Percentiles rank a stretch among this genome's conserved stretches.
phyloP scores from a whole-genome alignment of 2,113 vertebrate species.

The Girardinichthys multiradiatus region DNA sequence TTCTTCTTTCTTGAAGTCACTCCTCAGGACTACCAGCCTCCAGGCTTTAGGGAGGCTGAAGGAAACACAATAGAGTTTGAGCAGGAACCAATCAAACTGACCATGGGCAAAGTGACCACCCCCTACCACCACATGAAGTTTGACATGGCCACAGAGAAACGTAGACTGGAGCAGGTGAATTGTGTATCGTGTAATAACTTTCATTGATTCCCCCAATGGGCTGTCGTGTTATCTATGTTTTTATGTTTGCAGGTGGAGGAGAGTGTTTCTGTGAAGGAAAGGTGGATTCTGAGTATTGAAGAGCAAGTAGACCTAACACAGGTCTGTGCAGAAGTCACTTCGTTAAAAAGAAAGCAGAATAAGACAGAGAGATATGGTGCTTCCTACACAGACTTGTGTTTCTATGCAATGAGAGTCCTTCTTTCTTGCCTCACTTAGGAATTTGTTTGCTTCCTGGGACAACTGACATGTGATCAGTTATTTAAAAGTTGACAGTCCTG shows the following conservation, averaged over 20 bases:
- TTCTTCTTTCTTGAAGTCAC: slow-evolving; percentile 68
- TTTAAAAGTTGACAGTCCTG: not conserved
- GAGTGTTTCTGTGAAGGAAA: slow-evolving; percentile 55
- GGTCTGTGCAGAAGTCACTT: slow-evolving; percentile 37
- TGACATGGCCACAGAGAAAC: slow-evolving; percentile 89
- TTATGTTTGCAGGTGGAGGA: slow-evolving; percentile 72
- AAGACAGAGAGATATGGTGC: not conserved
- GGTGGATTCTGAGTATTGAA: slow-evolving; percentile 66
- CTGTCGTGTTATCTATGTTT: slow-evolving; percentile 1
- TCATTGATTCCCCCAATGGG: not conserved
- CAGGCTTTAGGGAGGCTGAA: slow-evolving; percentile 89
- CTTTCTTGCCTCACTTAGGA: not conserved
- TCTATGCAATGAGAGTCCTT: not conserved
- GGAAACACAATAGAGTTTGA: slow-evolving; percentile 83
- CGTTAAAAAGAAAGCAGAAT: not conserved
- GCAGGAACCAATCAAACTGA: slow-evolving; percentile 86
- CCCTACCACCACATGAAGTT: slow-evolving; percentile 90
- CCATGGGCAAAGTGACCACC: slow-evolving; percentile 89
- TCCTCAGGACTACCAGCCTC: slow-evolving; percentile 90
- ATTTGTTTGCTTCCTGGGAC: not conserved
- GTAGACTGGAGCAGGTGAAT: slow-evolving; percentile 86
- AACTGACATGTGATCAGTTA: not conserved
- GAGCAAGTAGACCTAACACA: slow-evolving; percentile 54
- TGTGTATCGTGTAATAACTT: no score
- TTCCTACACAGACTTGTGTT: not conserved